Evolutionary conservation across 2,888 invertebrate genomes (phyloP), one percentile per base, ranked within the genome.

Genomic region (Dione juno): DNA sequence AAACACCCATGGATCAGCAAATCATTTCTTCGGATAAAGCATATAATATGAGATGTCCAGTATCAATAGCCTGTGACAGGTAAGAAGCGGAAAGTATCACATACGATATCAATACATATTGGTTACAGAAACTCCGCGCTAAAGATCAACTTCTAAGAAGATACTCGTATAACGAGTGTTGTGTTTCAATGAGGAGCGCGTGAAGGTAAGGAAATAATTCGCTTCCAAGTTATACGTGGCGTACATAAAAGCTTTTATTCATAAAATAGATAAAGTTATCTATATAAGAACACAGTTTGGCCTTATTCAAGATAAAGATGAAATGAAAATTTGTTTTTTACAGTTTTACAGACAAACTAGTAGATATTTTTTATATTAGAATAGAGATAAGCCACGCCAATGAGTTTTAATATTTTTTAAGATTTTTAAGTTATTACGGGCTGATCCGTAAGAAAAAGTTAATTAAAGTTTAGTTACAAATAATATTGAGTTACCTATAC

Each of bases 71-170:
- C 50, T 50, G 52, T 57, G 59, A 59, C 52, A 35, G 53, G 72
- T 67, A 61, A 71, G 74, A 70, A 64, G 74, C 71, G 71, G 69
- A 72, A 67, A 71, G 69, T 71, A 71, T 74, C 69, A 28, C 14
- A 57, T 70, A 52, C 37, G 57, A 21, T 48, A 73, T 67, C 57
- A 67, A 72, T 71, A 64, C 63, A 48, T 70, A 71, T 73, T 65
- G 59, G 45, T 73, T 75, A 73, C 73, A 35, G 73, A 66, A 75
- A 71, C 71, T 54, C 40, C 13, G 70, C 64, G 57, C 72, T 61
- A 45, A 45, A 70, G 61, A 54, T 72, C 28, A 63, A 50, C 64
- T 64, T 64, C 64, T 19, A 64, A 40, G 52, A 50, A 52, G 61
- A 69, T 69, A n/a, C n/a, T n/a, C n/a, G n/a, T n/a, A 69, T 64